Conservation (phyloP, 2,113 vertebrate genomes). For the Sorex fumeus region DNA sequence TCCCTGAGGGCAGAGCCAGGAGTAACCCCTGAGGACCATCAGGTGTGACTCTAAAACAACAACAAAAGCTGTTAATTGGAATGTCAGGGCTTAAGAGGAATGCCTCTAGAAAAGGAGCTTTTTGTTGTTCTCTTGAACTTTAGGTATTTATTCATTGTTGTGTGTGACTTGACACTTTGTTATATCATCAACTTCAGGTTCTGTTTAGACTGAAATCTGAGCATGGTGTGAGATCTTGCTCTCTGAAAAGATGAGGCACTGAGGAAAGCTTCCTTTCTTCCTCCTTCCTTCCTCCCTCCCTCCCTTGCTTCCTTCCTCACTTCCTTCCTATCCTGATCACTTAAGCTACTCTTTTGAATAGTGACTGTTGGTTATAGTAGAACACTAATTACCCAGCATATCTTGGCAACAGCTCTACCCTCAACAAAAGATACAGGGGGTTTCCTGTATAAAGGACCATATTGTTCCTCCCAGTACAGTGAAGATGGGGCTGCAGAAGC, state of each 20-base stretch:
- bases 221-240: background rate
- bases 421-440: slow-evolving; percentile 9
- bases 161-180: slow-evolving; percentile 1
- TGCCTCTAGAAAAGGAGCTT: background rate
- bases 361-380: background rate
- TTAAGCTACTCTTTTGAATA: background rate
- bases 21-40: too few species aligned
- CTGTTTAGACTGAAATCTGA: background rate
- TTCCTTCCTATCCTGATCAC: too few species aligned
- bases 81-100: background rate
- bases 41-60: too few species aligned
- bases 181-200: background rate
- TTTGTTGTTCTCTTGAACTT: background rate
- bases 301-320: too few species aligned
- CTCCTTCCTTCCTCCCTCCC: too few species aligned
- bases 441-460: slow-evolving; percentile 1
- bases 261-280: too few species aligned
- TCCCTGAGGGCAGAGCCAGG: too few species aligned
- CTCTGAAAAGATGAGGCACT: too few species aligned
- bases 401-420: background rate
- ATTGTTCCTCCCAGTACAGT: background rate
- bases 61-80: background rate
- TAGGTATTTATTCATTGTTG: background rate
- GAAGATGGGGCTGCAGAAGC: background rate
- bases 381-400: slow-evolving; percentile 4